Evolutionary conservation across 2,797 vertebrate genomes (phyloP), one percentile per base, ranked within the genome.

Genomic region (Spinus olivaceus): DNA sequence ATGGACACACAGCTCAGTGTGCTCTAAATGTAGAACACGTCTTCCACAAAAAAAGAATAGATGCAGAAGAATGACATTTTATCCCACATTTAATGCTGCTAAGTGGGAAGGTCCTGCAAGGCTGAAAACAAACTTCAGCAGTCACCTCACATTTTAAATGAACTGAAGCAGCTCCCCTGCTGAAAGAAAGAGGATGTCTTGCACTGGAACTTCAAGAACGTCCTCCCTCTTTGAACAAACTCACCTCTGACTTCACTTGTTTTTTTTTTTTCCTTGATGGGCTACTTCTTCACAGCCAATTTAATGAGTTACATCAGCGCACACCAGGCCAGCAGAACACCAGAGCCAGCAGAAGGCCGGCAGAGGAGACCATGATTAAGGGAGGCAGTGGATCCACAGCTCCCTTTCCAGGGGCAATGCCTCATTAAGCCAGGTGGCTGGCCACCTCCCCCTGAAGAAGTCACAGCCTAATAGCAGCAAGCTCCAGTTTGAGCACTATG

Each of bases 151-250:
- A 13, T 57, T 66, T 23, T 33, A 77, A 39, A 20, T n/a, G n/a
- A 39, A 37, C 16, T 59, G 25, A 80, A 46, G 8, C 5, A 61
- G 11, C 17, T 83, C 60, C 32, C n/a, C 42, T 69, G 22, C 6
- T 5, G 35, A 50, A 32, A 74, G 16, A 50, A 67, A 63, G n/a
- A 70, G 0, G 1, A 57, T 1, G 2, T 54, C 33, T 57, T 44
- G 7, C 25, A 33, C 22, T 67, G 14, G 13, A 82, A 41, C 7
- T 60, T 80, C 23, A 65, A 30, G 32, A 71, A 71, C 17, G 71
- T 18, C 22, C 32, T 64, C 22, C 13, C 27, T 84, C 47, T 47
- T 47, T 19, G 13, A 80, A 65, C 21, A 79, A 82, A 41, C 6
- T 35, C 27, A 60, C 17, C 60, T 32, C 17, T 41, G 22, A 91